Base-by-base conservation (phyloP, 2,888 invertebrate species). In the Melinopterus prodromus region DNA sequence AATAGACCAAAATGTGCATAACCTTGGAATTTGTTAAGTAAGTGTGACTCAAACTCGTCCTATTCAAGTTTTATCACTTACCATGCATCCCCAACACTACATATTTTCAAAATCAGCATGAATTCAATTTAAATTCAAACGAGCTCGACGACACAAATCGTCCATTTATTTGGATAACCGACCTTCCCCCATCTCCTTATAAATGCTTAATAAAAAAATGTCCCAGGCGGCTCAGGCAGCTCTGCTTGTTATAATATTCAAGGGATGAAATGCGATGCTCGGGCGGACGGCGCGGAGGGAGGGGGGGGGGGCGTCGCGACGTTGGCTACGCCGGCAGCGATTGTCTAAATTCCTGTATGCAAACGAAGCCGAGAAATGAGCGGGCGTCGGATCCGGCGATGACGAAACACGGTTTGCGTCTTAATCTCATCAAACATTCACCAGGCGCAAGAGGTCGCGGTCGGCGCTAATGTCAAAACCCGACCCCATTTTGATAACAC, bases 351-450 rank as follows among this genome's bases (percentile, higher is more conserved):
- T 82, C 81, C 81, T 83, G 81, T 83, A 84, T 84, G 84, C 84
- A 84, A 84, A 84, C 84, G 82, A 82, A 82, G 36, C 75, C 69
- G 78, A 53, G 74, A 69, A 69, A 78, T 69, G 78, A 53, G 71
- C 72, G 26, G 78, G 53, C 26, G 26, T 26, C 26, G 77, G 14
- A 35, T 26, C 75, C 38, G 69, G 84, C 84, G 87, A 88, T 88
- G 88, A 89, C 87, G 88, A 87, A 88, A 89, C 89, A 89, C 86
- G 89, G 87, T 88, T 89, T 88, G 87, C 87, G 88, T 89, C 89
- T 89, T 89, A 89, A 88, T 88, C 87, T 88, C 88, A 89, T 89
- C 87, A 88, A 89, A 89, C 86, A 89, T 89, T 89, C 85, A 85
- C 80, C 80, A 80, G 80, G 77, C 83, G 85, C 84, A 81, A 81